Evolutionary conservation across 2,888 invertebrate species (phyloP).

Genomic region (Meandrusa payeni): DNA sequence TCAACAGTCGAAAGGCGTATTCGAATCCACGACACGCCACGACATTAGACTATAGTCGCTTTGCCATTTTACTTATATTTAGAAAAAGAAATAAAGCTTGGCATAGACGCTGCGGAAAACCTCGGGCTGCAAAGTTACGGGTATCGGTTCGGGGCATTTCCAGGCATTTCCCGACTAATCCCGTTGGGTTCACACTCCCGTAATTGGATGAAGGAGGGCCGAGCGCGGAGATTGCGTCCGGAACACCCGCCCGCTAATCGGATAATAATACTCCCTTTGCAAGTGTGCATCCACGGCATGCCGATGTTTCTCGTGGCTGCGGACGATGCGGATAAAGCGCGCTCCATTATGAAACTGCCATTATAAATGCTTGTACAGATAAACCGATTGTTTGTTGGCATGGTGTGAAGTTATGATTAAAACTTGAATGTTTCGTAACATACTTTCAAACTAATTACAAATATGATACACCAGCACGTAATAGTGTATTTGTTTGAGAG

Average conservation of each 20-base stretch:
- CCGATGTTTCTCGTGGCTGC: constrained; percentile 6
- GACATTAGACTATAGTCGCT: too few relatives aligned
- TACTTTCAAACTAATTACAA: too few relatives aligned
- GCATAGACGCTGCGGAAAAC: constrained; percentile 23
- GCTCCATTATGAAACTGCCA: constrained; percentile 3
- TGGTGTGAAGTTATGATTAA: too few relatives aligned
- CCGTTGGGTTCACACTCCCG: constrained; percentile 69
- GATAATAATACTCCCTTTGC: constrained; percentile 56
- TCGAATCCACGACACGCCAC: too few relatives aligned
- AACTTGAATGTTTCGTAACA: too few relatives aligned
- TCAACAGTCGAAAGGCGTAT: too few relatives aligned
- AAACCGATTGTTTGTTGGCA: background rate
- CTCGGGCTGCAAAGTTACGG: constrained; percentile 36
- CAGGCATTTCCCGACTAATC: constrained; percentile 49
- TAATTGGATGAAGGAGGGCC: constrained; percentile 74
- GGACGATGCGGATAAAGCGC: constrained; percentile 6
- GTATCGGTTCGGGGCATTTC: constrained; percentile 40
- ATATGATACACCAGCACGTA: too few relatives aligned
- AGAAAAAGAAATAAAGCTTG: too few relatives aligned
- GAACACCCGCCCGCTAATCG: constrained; percentile 62
- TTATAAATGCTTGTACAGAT: constrained; percentile 1
- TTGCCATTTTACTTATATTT: background rate
- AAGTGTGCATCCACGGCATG: constrained; percentile 40
- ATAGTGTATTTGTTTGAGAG: too few relatives aligned
- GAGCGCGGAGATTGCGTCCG: constrained; percentile 62